A percentile compares a stretch with the other conserved stretches of the same genome.
Evolutionary conservation across 2,797 vertebrate genomes (phyloP).

Genomic region (Tapera naevia): DNA sequence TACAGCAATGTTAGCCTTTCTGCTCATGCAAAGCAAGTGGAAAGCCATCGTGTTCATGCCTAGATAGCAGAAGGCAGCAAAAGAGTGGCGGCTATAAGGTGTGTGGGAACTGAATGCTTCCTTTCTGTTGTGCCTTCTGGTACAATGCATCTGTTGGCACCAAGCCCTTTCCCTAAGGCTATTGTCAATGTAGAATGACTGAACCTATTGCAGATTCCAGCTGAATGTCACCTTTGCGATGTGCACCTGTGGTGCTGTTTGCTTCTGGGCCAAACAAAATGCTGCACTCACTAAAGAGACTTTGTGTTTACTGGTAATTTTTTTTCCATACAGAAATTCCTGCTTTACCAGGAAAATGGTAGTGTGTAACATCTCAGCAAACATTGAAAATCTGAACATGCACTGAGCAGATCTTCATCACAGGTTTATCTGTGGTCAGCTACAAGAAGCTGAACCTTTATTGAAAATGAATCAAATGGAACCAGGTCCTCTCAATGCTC

Average conservation of each 20-base stretch:
- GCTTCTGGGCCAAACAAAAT: not conserved
- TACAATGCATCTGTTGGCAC: not conserved
- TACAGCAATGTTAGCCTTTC: not conserved
- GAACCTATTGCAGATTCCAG: not conserved
- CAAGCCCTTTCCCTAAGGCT: not conserved
- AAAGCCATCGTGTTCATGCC: not conserved
- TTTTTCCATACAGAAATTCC: not conserved
- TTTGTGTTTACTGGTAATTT: not conserved
- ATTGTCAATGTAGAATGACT: not conserved
- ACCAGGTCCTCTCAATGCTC: not conserved
- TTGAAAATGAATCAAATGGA: not conserved
- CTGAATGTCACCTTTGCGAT: not conserved
- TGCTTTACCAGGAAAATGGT: not conserved
- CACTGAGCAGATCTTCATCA: not conserved
- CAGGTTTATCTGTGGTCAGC: accelerated
- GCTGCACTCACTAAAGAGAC: not conserved
- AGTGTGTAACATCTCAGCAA: not conserved
- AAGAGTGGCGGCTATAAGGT: not conserved
- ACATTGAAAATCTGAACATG: accelerated
- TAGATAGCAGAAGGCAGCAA: not conserved
- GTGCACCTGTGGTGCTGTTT: not conserved
- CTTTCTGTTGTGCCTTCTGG: not conserved
- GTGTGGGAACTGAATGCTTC: not conserved
- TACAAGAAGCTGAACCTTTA: not conserved
- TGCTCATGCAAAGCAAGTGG: not conserved